Evolutionary conservation across 2,113 vertebrate species (phyloP).

Genomic region (Sitta europaea): DNA sequence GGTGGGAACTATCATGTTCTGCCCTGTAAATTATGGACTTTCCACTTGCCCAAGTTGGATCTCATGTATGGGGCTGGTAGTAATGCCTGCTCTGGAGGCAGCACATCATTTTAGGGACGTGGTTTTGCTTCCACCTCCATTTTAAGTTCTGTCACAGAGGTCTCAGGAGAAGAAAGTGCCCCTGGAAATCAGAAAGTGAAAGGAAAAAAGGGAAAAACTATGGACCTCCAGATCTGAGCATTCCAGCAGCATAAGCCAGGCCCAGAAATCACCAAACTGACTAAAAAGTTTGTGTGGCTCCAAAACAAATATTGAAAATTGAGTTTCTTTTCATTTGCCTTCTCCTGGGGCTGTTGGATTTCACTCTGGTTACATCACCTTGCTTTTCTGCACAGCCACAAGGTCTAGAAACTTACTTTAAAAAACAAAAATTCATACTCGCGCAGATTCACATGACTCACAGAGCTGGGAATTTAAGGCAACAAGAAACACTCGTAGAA

Average conservation of each 20-base stretch:
- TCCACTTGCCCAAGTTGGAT: not conserved
- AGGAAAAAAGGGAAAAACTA: not conserved
- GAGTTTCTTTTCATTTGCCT: not conserved
- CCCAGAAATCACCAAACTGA: not conserved
- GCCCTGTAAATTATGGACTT: not conserved
- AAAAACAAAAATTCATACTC: not conserved
- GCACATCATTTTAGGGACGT: rapidly evolving
- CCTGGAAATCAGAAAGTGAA: not conserved
- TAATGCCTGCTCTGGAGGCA: not conserved
- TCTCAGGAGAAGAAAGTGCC: not conserved
- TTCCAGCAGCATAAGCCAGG: not conserved
- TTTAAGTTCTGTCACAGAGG: not conserved
- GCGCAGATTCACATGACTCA: not conserved
- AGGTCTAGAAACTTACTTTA: not conserved
- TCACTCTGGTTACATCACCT: not conserved
- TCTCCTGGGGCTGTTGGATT: not conserved
- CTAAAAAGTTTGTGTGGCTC: not conserved
- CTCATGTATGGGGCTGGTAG: rapidly evolving
- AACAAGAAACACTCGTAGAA: not conserved
- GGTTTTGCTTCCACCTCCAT: not conserved
- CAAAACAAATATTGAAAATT: not conserved
- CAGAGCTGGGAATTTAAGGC: not conserved
- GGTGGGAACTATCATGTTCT: rapidly evolving
- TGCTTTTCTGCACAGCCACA: not conserved
- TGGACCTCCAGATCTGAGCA: not conserved